Evolutionary conservation across 2,797 vertebrate species (phyloP).

Genomic region (Sebastes hubbsi): DNA sequence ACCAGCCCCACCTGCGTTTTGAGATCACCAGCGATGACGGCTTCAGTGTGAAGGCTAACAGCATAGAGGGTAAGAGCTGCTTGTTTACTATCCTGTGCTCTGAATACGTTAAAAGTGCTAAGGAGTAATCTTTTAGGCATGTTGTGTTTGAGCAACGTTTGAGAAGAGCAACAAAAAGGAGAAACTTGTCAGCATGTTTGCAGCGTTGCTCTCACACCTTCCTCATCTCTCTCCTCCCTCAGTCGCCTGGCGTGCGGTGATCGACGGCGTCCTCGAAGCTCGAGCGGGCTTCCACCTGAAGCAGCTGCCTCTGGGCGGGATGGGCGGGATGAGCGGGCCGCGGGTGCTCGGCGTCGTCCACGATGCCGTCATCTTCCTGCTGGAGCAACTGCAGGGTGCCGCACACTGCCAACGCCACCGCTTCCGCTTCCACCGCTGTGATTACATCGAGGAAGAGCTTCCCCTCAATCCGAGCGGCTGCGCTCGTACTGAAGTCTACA

Average conservation of each 20-base stretch:
- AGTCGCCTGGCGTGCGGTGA: slow-evolving; percentile 91
- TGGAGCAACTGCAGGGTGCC: slow-evolving; percentile 91
- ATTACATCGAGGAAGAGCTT: slow-evolving; percentile 86
- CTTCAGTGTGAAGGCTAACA: slow-evolving; percentile 89
- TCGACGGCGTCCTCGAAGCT: slow-evolving; percentile 91
- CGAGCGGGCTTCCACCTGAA: slow-evolving; percentile 86
- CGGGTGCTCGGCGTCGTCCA: slow-evolving; percentile 90
- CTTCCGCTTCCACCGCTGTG: slow-evolving; percentile 92
- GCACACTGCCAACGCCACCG: slow-evolving; percentile 85
- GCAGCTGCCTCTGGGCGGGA: slow-evolving; percentile 87
- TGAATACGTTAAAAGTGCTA: background rate
- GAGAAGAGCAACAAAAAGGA: background rate
- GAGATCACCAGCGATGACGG: slow-evolving; percentile 94
- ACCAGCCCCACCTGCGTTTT: slow-evolving; percentile 88
- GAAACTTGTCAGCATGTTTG: background rate
- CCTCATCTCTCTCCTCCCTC: background rate
- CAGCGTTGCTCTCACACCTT: background rate
- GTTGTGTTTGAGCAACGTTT: background rate
- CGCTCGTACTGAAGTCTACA: slow-evolving; percentile 87
- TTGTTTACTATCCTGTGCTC: background rate
- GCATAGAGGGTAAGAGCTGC: slow-evolving; percentile 84
- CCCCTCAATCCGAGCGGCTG: slow-evolving; percentile 90
- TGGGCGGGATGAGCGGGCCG: slow-evolving; percentile 84
- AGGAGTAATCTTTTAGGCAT: background rate
- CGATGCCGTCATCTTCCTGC: slow-evolving; percentile 90